Evolutionary conservation across 92 coral and sea anemone genomes (phyloP).

Genomic region (Phenganax stokvisi): DNA sequence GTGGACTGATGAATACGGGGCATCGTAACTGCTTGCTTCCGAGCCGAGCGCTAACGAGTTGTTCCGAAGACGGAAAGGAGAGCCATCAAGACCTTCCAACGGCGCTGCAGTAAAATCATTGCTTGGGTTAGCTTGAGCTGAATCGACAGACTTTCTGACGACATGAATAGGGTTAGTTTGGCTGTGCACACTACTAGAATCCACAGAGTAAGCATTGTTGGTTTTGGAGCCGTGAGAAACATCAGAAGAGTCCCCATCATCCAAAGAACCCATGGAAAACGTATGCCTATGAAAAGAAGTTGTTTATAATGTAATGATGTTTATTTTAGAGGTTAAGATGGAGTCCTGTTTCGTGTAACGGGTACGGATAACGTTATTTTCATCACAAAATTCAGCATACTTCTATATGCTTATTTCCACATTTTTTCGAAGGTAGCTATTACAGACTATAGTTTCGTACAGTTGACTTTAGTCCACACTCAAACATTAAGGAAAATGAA

Average conservation of each 20-base stretch:
- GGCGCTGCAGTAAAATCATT: background rate
- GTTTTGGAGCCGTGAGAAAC: conserved; percentile 29
- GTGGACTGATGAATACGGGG: conserved; percentile 72
- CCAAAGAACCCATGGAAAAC: conserved; percentile 21
- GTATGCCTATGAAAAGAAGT: background rate
- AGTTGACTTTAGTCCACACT: no score
- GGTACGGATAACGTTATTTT: no score
- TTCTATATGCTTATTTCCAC: no score
- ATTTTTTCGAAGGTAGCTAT: no score
- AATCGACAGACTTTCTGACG: no score
- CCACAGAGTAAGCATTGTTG: conserved; percentile 22
- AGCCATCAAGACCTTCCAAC: conserved; percentile 22
- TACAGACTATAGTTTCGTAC: no score
- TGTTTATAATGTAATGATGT: no score
- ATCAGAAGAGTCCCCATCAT: conserved; percentile 21
- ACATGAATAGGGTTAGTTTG: background rate
- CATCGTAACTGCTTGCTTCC: conserved; percentile 69
- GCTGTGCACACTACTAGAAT: conserved; percentile 12
- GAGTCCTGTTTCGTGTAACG: no score
- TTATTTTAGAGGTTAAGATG: no score
- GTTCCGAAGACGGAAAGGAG: conserved; percentile 54
- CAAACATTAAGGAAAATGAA: no score
- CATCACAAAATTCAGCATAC: no score
- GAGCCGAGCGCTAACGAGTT: conserved; percentile 63
- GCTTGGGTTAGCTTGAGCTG: background rate